A percentile compares a stretch with the other conserved stretches of the same genome.
These are phyloP conservation scores for Aphrophora alni DNA, from an alignment of 2,888 invertebrate species.

Conservation along the genomic window DNA sequence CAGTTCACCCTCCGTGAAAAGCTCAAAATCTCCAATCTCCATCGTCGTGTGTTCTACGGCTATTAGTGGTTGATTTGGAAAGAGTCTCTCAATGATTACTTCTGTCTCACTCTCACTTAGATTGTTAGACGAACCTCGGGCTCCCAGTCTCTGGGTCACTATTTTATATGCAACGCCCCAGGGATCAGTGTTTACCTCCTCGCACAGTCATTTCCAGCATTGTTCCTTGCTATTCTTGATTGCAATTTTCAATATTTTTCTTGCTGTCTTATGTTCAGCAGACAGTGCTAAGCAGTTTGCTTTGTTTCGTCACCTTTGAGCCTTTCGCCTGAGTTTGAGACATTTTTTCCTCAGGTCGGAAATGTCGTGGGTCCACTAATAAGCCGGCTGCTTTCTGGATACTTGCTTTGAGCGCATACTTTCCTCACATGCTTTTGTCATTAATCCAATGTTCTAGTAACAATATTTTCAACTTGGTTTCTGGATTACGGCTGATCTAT, in stretches of 20 bases:
- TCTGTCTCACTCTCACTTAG: background rate
- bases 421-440: background rate
- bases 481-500: background rate
- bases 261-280: no score
- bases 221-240: no score
- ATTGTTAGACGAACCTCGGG: background rate
- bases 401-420: background rate
- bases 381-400: background rate
- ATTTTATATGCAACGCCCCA: background rate
- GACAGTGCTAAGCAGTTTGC: no score
- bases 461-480: background rate
- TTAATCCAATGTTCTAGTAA: background rate
- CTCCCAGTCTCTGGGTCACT: background rate
- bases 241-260: no score
- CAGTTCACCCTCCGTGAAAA: constrained; percentile 35
- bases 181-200: constrained; percentile 39
- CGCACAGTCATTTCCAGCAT: constrained; percentile 29
- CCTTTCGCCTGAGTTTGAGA: no score
- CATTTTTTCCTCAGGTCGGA: background rate
- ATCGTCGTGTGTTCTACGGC: background rate
- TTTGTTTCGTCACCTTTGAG: no score
- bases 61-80: background rate
- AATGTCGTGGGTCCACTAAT: constrained; percentile 22
- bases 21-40: constrained; percentile 24
- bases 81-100: background rate